Conservation (phyloP, 2,797 vertebrate genomes). For the Enoplosus armatus region DNA sequence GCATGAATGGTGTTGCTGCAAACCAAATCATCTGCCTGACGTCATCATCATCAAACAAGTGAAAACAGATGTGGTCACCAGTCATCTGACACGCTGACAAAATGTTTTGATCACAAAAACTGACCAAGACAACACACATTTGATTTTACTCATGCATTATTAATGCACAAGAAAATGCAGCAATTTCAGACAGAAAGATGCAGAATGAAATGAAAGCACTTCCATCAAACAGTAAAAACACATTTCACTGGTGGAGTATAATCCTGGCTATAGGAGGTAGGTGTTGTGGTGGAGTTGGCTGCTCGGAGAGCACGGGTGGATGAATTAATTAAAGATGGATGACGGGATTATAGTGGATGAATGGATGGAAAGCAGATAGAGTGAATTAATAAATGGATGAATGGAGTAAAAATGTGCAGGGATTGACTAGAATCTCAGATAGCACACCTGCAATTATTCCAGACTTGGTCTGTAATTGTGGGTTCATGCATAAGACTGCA, state of each 20-base stretch:
- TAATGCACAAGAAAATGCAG: not conserved
- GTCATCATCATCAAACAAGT: not conserved
- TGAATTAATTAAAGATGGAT: constrained; percentile 61
- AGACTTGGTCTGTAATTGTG: not conserved
- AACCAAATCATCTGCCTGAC: constrained; percentile 1
- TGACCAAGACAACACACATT: constrained; percentile 1
- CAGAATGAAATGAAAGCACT: not conserved
- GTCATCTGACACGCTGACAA: not conserved
- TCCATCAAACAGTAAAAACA: constrained; percentile 1
- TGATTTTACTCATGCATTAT: constrained; percentile 4
- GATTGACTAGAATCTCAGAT: constrained; percentile 31
- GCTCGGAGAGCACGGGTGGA: constrained; percentile 30
- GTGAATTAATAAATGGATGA: constrained; percentile 53
- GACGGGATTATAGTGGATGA: constrained; percentile 53
- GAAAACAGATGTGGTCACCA: not conserved
- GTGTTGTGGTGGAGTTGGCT: constrained; percentile 14
- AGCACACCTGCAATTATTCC: not conserved
- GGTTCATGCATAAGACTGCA: not conserved
- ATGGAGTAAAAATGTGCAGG: constrained; percentile 28
- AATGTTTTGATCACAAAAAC: constrained; percentile 19
- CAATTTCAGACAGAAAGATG: not conserved
- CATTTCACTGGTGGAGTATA: constrained; percentile 13
- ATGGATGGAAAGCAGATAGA: constrained; percentile 47
- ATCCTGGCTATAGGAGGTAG: constrained; percentile 14
- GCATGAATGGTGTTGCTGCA: not conserved